phyloP scores from a whole-genome alignment of 2,797 vertebrate species.

The Ptychadena robeensis region DNA sequence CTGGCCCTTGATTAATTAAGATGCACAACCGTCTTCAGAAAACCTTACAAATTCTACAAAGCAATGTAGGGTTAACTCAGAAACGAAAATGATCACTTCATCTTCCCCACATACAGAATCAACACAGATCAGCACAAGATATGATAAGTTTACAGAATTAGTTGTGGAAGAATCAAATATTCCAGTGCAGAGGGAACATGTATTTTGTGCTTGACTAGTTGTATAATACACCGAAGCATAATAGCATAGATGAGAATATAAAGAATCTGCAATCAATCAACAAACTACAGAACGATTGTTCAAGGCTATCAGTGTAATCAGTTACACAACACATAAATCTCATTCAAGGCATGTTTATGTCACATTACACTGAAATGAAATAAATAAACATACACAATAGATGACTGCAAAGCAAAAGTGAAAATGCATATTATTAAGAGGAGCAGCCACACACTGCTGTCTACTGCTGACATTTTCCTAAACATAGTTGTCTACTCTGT shows the following conservation, averaged over 20 bases:
- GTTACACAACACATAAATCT: conserved; percentile 10
- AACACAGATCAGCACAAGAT: background rate
- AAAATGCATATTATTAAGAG: background rate
- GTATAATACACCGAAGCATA: conserved; percentile 6
- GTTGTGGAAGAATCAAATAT: background rate
- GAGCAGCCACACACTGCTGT: background rate
- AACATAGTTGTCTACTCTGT: too few relatives aligned
- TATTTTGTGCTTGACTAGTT: conserved; percentile 5
- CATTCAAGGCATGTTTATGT: conserved; percentile 10
- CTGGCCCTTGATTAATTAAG: too few relatives aligned
- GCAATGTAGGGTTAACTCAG: too few relatives aligned
- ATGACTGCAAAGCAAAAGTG: background rate
- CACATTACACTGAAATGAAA: conserved; percentile 1
- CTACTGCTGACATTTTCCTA: too few relatives aligned
- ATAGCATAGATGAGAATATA: conserved; percentile 18
- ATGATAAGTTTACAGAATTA: background rate
- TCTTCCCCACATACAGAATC: background rate
- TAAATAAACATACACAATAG: background rate
- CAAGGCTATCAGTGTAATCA: conserved; percentile 21
- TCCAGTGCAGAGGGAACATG: background rate
- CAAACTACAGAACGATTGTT: conserved; percentile 3
- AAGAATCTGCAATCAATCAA: conserved; percentile 30
- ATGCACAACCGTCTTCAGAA: too few relatives aligned
- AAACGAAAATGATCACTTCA: background rate
- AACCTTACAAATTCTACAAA: too few relatives aligned